A percentile compares a stretch with the other conserved stretches of the same genome.
Conservation (phyloP, 2,797 vertebrate genomes). For the Danio jaintianensis region DNA sequence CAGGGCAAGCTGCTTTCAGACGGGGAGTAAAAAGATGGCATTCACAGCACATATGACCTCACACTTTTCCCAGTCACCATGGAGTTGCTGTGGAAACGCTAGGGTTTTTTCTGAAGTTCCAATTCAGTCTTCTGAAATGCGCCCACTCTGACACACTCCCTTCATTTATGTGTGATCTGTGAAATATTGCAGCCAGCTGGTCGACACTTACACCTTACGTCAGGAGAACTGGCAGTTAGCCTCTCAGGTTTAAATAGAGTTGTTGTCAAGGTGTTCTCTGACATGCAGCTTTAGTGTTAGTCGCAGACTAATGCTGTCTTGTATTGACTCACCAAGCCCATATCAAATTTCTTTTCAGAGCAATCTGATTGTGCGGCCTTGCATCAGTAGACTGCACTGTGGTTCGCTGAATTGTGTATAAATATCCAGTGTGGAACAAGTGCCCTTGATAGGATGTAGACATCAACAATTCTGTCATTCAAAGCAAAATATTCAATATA, state of each 20-base stretch:
- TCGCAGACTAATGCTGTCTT: conserved; percentile 21
- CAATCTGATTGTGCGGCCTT: conserved; percentile 21
- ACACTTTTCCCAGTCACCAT: conserved; percentile 62
- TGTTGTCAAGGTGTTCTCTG: conserved; percentile 10
- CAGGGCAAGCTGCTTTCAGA: conserved; percentile 35
- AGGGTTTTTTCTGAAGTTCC: conserved; percentile 31
- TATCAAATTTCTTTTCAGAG: conserved; percentile 27
- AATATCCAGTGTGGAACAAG: background rate
- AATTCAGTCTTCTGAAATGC: conserved; percentile 35
- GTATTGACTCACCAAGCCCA: conserved; percentile 8
- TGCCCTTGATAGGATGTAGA: background rate
- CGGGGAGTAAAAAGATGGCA: conserved; percentile 32
- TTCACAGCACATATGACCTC: conserved; percentile 54
- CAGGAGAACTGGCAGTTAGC: background rate
- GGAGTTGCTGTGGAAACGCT: conserved; percentile 80
- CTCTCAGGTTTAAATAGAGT: background rate
- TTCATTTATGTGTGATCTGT: conserved; percentile 50
- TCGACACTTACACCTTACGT: background rate
- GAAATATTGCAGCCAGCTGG: conserved; percentile 19
- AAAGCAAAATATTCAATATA: background rate
- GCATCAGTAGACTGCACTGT: background rate
- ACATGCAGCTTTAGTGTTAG: conserved; percentile 15
- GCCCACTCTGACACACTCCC: conserved; percentile 33
- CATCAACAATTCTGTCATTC: background rate
- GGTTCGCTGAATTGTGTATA: background rate